Base-by-base conservation (phyloP, 2,113 vertebrate genomes). In the Tetraodon nigroviridis region DNA sequence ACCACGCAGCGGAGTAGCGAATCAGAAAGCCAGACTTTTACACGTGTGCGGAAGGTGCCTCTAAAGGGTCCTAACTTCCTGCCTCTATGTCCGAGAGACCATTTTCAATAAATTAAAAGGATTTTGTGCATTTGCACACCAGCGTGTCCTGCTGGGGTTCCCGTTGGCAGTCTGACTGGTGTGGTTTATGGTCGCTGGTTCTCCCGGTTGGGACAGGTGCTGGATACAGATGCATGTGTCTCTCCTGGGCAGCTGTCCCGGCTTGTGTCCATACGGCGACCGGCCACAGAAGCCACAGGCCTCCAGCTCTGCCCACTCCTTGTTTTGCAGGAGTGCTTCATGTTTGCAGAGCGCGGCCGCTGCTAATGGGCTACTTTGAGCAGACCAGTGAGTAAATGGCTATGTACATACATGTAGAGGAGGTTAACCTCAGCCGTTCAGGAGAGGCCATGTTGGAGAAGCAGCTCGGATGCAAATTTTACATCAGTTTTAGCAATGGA, bases 201-300 rank as follows among this genome's bases (percentile, higher is more conserved):
- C 64, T 58, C 19, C 44, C 75, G 58, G 78, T 62, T 22, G 40
- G 62, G 68, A 86, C 87, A 89, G 83, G 84, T 86, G 84, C 73
- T 63, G 18, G 14, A 64, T 83, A 64, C 82, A 78, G 74, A 78
- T 79, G 71, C 65, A 58, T 62, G 54, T 69, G 64, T 77, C 60
- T 76, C 66, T 67, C 10, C 74, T 64, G 76, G 81, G 73, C 84
- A 78, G 80, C 83, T 78, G 78, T 83, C 73, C 61, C 19, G 55
- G 67, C 70, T 73, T 75, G 75, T 75, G 78, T 83, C 73, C 80
- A 76, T 83, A 76, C 37, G 57, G 70, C 62, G 15, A 70, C 24
- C 41, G 44, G 78, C 83, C 86, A 61, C 83, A 78, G 75, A 82
- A 84, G 82, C 85, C 84, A 74, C 84, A 80, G 74, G 53, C 66